These are phyloP conservation scores for Drosophila birchii DNA, from an alignment of 2,888 invertebrate genomes.

Conservation along the genomic window DNA sequence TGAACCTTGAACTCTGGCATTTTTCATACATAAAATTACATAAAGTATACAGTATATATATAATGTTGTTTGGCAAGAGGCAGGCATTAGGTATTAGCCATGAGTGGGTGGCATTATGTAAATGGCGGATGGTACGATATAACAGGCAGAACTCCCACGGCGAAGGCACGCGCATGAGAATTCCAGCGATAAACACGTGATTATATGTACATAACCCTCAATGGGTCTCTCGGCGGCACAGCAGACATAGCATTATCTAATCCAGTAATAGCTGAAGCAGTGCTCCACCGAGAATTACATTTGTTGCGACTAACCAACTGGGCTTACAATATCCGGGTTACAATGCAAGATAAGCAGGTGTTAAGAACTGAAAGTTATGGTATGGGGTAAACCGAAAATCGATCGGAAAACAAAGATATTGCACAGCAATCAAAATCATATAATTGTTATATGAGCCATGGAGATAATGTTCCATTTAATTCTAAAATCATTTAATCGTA, in stretches of 20 bases:
- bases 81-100: constrained; percentile 7
- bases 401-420: not conserved
- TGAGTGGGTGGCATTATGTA: constrained; percentile 32
- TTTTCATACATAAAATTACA: constrained; percentile 52
- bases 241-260: constrained; percentile 30
- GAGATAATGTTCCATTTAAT: not conserved
- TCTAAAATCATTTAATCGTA: not conserved
- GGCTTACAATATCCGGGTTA: constrained; percentile 29
- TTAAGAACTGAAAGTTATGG: not conserved
- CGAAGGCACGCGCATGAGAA: constrained; percentile 64
- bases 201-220: constrained; percentile 61
- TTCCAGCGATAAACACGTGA: constrained; percentile 74
- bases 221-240: constrained; percentile 34
- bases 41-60: constrained; percentile 11
- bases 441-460: not conserved
- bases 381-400: not conserved
- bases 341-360: constrained; percentile 14
- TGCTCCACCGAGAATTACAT: constrained; percentile 22
- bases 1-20: constrained; percentile 74
- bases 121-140: constrained; percentile 24
- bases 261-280: constrained; percentile 9
- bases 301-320: constrained; percentile 19
- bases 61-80: constrained; percentile 19
- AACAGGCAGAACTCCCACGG: constrained; percentile 50
- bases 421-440: not conserved